Base-by-base conservation (phyloP, 2,888 invertebrate species). In the Autographa pulchrina region DNA sequence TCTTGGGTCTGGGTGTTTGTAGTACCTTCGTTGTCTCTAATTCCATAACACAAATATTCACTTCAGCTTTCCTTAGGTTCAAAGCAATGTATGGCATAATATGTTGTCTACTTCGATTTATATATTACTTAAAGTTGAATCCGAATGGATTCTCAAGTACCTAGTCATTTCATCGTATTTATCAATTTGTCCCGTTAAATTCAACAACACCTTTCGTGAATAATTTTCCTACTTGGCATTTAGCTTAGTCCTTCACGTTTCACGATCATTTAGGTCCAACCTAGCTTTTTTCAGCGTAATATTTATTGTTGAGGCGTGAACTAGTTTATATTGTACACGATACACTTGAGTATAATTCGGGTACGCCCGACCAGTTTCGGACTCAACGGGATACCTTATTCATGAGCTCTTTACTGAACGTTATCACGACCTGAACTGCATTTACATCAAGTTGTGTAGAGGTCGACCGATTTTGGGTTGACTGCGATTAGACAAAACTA, bases 251-350 rank as follows among this genome's bases (percentile, higher is more conserved):
- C 48, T 48, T n/a, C 48, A 48, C 48, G 48, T 48, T 38, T 38
- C 48, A 48, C 16, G 48, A 48, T n/a, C 48, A n/a, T 48, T 48
- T 48, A 48, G 48, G 48, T 48, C n/a, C 48, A n/a, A 48, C 48
- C n/a, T 48, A 48, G 48, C 48, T 16, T 48, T 48, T 48, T 48
- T n/a, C 16, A 48, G n/a, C 16, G n/a, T 48, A 11, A n/a, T 48
- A 48, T 48, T 48, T 48, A 48, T 48, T 48, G n/a, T 48, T n/a
- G n/a, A 48, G 48, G 48, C 48, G 48, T 48, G 48, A 48, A 48
- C 48, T 48, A 48, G 48, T 48, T 48, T 48, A 48, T 48, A 48
- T 48, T 48, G n/a, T 48, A 48, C 48, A 48, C 48, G 48, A n/a
- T 48, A 48, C 48, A 48, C 48, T 48, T 48, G 48, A 48, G 48